Conservation (phyloP, 2,888 invertebrate species). For the Geophilus truncorum region DNA sequence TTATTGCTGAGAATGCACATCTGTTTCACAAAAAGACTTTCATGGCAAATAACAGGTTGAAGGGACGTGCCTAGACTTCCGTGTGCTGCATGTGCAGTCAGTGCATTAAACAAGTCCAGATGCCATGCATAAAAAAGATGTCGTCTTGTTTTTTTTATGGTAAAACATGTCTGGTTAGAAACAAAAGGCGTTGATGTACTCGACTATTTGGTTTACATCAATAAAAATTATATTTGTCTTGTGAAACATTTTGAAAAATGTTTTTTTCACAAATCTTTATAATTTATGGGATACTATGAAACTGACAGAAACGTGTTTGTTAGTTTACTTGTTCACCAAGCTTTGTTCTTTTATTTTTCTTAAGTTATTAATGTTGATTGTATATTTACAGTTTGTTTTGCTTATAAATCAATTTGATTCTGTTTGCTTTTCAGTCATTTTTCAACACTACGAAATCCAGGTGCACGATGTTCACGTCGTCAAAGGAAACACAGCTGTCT, state of each 20-base stretch:
- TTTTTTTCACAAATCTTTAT: too few relatives aligned
- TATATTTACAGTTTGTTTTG: background rate
- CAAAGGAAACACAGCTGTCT: conserved; percentile 50
- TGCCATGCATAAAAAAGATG: background rate
- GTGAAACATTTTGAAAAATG: background rate
- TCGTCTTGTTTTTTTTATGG: background rate
- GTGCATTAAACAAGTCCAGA: background rate
- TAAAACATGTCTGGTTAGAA: background rate
- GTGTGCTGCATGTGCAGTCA: background rate
- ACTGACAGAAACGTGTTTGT: too few relatives aligned
- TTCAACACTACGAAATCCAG: conserved; percentile 48
- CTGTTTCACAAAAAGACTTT: conserved; percentile 5
- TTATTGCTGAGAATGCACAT: conserved; percentile 27
- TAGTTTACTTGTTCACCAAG: too few relatives aligned
- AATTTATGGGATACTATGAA: too few relatives aligned
- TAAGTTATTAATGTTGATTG: too few relatives aligned
- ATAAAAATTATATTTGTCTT: background rate
- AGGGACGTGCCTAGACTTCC: background rate
- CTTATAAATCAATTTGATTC: background rate
- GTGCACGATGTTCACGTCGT: conserved; percentile 50
- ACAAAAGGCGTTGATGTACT: background rate
- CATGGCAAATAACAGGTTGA: conserved; percentile 21
- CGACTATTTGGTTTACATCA: background rate
- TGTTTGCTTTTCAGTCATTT: conserved; percentile 42
- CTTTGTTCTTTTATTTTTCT: too few relatives aligned